Percentiles rank a stretch among this genome's conserved stretches.
Conservation (phyloP, 2,888 invertebrate species). For the Axea sp. region DNA sequence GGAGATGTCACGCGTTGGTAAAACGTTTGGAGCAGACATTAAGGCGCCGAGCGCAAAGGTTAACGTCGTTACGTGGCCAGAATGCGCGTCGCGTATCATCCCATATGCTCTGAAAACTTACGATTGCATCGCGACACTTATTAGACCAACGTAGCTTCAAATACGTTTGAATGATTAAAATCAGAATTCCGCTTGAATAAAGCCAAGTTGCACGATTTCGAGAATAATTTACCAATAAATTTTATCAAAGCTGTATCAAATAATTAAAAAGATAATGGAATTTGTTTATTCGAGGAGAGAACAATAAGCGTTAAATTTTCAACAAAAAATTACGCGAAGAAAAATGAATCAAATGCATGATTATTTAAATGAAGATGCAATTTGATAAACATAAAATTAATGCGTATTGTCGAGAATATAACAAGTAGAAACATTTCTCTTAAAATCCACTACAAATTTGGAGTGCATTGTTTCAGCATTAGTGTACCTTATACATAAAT, state of each 20-base stretch:
- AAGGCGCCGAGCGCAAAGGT: slow-evolving; percentile 65
- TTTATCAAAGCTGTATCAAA: no score
- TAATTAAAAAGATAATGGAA: not conserved
- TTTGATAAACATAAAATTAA: no score
- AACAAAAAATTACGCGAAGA: no score
- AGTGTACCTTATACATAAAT: no score
- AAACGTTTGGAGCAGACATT: slow-evolving; percentile 63
- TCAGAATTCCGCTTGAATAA: slow-evolving; percentile 7
- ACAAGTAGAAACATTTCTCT: no score
- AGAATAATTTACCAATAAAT: not conserved
- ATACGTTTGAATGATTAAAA: slow-evolving; percentile 26
- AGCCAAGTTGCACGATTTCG: not conserved
- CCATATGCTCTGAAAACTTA: slow-evolving; percentile 63
- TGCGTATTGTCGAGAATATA: no score
- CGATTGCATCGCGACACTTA: slow-evolving; percentile 59
- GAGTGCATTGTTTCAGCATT: no score
- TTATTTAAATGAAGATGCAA: no score
- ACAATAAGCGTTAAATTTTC: no score
- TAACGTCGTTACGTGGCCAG: slow-evolving; percentile 70
- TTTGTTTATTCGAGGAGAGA: no score
- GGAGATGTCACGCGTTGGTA: slow-evolving; percentile 58
- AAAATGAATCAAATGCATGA: no score
- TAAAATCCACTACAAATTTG: no score
- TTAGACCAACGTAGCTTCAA: slow-evolving; percentile 27
- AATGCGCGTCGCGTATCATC: slow-evolving; percentile 63